A percentile compares a stretch with the other conserved stretches of the same genome.
Conservation (phyloP, 2,888 invertebrate species). For the Amblyteles armatorius region DNA sequence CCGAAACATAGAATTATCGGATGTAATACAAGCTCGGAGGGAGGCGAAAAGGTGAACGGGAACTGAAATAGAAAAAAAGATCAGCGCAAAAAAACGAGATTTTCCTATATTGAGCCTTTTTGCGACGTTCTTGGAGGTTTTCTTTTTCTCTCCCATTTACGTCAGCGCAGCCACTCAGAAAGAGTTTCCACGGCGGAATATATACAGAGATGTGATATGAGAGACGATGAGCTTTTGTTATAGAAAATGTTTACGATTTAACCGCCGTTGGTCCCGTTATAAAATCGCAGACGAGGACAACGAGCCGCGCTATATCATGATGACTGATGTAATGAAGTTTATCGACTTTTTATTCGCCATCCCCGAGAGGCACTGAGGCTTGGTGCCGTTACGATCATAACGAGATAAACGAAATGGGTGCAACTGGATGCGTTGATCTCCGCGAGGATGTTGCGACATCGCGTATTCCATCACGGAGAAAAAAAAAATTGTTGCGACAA, state of each 20-base stretch:
- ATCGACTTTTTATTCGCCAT: neutral
- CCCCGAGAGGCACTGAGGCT: neutral
- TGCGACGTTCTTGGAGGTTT: neutral
- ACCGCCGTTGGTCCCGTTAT: constrained; percentile 1
- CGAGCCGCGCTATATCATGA: neutral
- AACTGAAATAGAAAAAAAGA: neutral
- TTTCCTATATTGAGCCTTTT: neutral
- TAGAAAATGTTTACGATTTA: constrained; percentile 13
- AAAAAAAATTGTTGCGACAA: too few species aligned
- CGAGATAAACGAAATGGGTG: neutral
- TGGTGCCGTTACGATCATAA: neutral
- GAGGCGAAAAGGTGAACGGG: neutral
- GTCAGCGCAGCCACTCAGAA: neutral
- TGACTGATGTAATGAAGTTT: constrained; percentile 15
- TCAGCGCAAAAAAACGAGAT: neutral
- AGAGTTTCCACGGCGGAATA: neutral
- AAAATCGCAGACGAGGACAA: neutral
- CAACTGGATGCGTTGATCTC: neutral
- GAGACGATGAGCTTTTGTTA: constrained; percentile 28
- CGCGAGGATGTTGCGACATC: neutral
- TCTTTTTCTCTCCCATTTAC: neutral
- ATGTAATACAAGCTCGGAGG: too few species aligned
- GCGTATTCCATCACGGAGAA: neutral
- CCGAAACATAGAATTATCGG: neutral
- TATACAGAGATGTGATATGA: neutral